These are phyloP conservation scores for Pristionchus pacificus DNA, from an alignment of 1,140 invertebrate species.

Conservation along the genomic window DNA sequence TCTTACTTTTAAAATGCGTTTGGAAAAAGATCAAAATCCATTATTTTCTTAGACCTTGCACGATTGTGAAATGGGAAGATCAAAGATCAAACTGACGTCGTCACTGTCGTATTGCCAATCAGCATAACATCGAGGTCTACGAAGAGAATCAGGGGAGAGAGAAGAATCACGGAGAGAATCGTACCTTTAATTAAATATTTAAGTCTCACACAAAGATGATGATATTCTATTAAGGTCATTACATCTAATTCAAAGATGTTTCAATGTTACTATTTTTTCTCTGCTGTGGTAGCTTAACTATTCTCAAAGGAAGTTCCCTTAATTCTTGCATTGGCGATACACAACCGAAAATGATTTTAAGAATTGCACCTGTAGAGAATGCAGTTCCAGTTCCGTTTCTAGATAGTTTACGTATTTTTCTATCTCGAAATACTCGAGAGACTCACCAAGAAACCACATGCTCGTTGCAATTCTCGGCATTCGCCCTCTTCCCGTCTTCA, in stretches of 20 bases:
- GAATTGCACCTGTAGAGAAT: neutral
- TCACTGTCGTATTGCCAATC: neutral
- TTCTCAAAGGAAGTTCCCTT: no score
- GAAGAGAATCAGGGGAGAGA: neutral
- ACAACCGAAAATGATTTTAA: no score
- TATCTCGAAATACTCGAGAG: neutral
- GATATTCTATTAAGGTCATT: no score
- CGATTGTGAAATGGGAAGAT: no score
- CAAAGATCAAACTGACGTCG: neutral
- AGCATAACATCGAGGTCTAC: neutral
- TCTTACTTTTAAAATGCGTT: no score
- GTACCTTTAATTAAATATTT: neutral
- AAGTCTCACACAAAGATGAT: neutral
- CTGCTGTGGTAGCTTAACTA: no score
- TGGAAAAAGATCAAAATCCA: no score
- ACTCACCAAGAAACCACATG: conserved; percentile 4
- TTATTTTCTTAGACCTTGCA: no score
- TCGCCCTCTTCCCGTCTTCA: neutral
- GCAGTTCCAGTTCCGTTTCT: neutral
- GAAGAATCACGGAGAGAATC: neutral
- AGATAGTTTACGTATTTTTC: neutral
- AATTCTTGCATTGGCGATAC: no score
- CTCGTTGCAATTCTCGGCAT: conserved; percentile 6
- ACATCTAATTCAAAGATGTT: no score
- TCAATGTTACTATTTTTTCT: no score